Evolutionary conservation across 92 coral and sea anemone species (phyloP), one percentile per base, ranked within the genome.

Genomic region (Epizoanthus rinbou): DNA sequence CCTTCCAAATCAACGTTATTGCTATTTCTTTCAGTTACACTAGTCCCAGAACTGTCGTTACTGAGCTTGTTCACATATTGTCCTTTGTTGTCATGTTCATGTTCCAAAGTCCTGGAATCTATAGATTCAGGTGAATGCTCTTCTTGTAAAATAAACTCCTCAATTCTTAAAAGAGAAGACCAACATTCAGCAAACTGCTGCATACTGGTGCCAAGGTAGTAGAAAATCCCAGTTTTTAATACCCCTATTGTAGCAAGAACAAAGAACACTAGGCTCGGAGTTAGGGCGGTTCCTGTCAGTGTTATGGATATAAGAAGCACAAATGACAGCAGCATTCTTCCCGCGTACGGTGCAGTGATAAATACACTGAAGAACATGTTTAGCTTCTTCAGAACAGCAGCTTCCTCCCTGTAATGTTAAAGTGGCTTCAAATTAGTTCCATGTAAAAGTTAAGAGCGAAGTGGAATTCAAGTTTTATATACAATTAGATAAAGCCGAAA

Each of bases 171-270:
- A 8, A 59, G 23, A 8, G 64, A 59, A 18, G 64, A 59, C 64
- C 64, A 59, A 59, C 64, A 59, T n/a, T 59, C 64, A 59, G 64
- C 64, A 15, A 59, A 59, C 8, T 59, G 64, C 24, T 64, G 69
- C 16, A 64, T 64, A 64, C 69, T 64, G 3, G 15, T 22, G 16
- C 69, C 69, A 31, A 64, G 69, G 31, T 64, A 64, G 35, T 22
- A 64, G 69, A 64, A 64, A 24, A 64, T 64, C 15, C 69, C 69
- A 11, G 17, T 24, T 21, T 64, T 64, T 21, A 64, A 31, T 3
- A 64, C 31, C 3, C 69, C 35, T 4, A 31, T 64, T 4, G 31
- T 25, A 3, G 18, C 41, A 24, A 64, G 69, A 17, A 64, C 39
- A 64, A 23, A 64, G 31, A 64, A 64, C 31, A 64, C 15, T 0